A percentile compares a stretch with the other conserved stretches of the same genome.
Evolutionary conservation across 2,797 vertebrate species (phyloP).

Genomic region (Mastacembelus armatus): DNA sequence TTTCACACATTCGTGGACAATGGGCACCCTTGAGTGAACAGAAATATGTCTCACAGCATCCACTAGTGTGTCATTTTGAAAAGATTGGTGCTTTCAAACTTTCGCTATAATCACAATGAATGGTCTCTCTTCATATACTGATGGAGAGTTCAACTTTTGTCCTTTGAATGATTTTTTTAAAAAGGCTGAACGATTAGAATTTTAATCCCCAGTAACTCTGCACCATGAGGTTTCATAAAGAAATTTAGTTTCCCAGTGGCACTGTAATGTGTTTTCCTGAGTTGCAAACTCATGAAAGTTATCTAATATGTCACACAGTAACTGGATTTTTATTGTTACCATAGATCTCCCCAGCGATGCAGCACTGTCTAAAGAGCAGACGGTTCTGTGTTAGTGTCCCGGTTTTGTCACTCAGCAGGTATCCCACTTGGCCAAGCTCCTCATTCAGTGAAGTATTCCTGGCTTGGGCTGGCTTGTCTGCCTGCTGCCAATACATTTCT

Average conservation of each 20-base stretch:
- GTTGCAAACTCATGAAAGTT: not conserved
- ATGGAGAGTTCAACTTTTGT: not conserved
- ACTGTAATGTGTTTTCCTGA: too few species aligned
- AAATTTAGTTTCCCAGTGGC: not conserved
- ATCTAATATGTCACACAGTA: not conserved
- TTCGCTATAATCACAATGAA: not conserved
- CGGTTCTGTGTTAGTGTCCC: slow-evolving; percentile 94
- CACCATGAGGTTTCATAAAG: not conserved
- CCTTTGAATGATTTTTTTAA: too few species aligned
- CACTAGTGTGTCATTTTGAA: not conserved
- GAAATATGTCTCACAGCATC: too few species aligned
- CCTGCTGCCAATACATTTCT: slow-evolving; percentile 85
- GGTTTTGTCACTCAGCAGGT: slow-evolving; percentile 95
- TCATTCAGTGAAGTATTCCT: slow-evolving; percentile 90
- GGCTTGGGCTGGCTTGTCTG: slow-evolving; percentile 84
- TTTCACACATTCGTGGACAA: slow-evolving; percentile 3
- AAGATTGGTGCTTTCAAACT: not conserved
- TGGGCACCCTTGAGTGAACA: not conserved
- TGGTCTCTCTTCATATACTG: not conserved
- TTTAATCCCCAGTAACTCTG: not conserved
- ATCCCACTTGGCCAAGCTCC: slow-evolving; percentile 92
- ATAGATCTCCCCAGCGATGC: slow-evolving; percentile 86
- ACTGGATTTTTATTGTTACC: slow-evolving; percentile 74
- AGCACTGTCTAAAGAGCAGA: slow-evolving; percentile 94
- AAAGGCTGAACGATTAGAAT: not conserved